phyloP scores from a whole-genome alignment of 1,140 invertebrate species.

The Hyles euphorbiae region DNA sequence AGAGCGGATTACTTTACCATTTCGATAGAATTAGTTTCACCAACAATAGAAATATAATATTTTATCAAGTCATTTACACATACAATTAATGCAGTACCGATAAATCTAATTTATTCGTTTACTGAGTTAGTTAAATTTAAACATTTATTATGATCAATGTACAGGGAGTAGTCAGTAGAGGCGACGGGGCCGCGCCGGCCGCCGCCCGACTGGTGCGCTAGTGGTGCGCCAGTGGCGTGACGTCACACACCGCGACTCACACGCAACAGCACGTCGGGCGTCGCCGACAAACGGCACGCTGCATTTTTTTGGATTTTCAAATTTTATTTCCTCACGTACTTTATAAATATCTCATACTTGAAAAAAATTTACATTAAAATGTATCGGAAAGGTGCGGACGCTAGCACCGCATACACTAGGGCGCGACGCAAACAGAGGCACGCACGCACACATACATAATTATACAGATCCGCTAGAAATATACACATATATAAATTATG shows the following conservation, averaged over 20 bases:
- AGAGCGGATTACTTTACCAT: constrained; percentile 66
- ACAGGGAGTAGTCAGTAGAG: constrained; percentile 33
- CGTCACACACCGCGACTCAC: too few species aligned
- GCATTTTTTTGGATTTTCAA: constrained; percentile 57
- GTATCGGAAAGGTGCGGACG: constrained; percentile 60
- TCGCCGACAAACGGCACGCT: constrained; percentile 32
- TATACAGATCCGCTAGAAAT: constrained; percentile 27
- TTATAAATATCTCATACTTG: constrained; percentile 74
- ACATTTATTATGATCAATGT: constrained; percentile 46
- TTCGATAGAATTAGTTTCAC: constrained; percentile 69
- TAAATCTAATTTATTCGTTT: constrained; percentile 71
- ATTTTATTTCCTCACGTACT: constrained; percentile 67
- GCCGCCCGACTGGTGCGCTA: constrained; percentile 7
- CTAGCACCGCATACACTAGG: constrained; percentile 37
- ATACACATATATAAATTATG: constrained; percentile 47
- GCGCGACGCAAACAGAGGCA: constrained; percentile 32
- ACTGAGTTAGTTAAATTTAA: constrained; percentile 65
- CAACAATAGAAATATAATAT: constrained; percentile 73
- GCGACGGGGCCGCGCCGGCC: constrained; percentile 16
- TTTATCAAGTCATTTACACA: constrained; percentile 69
- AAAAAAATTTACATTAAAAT: constrained; percentile 72
- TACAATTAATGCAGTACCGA: constrained; percentile 64
- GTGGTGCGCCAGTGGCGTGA: too few species aligned
- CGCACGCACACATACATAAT: constrained; percentile 32
- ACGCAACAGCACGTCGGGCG: too few species aligned